Conservation (phyloP, 1,140 invertebrate species). For the Drosophila melanica region DNA sequence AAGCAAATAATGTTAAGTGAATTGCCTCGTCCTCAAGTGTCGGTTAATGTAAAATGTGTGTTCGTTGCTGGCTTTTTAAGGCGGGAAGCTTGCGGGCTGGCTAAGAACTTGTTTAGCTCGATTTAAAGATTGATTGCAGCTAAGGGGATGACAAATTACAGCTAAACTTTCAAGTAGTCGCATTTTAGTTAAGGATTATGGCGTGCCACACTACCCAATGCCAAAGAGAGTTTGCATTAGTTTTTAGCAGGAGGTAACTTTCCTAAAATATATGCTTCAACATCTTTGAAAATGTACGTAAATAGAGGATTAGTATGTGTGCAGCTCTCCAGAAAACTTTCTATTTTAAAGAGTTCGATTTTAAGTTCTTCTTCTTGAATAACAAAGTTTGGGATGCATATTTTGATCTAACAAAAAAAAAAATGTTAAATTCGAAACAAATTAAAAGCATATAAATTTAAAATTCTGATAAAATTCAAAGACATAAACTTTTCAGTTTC, state of each 20-base stretch:
- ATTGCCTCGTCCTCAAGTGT: slow-evolving; percentile 63
- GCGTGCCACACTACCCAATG: not conserved
- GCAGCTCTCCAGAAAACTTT: too few species aligned
- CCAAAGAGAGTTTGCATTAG: not conserved
- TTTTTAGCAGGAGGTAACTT: not conserved
- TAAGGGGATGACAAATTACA: slow-evolving; percentile 23
- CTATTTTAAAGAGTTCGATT: too few species aligned
- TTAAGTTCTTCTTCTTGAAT: too few species aligned
- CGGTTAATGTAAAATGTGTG: slow-evolving; percentile 65
- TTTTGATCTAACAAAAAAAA: too few species aligned
- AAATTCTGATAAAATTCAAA: too few species aligned
- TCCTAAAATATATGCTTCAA: not conserved
- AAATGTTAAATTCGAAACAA: too few species aligned
- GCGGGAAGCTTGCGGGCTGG: too few species aligned
- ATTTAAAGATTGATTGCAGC: slow-evolving; percentile 44
- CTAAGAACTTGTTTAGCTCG: slow-evolving; percentile 22
- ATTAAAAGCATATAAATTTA: too few species aligned
- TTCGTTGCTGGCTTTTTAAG: not conserved
- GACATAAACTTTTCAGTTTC: too few species aligned
- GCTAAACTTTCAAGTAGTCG: not conserved
- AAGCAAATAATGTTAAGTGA: slow-evolving; percentile 78
- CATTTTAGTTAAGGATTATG: not conserved
- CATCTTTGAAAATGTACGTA: too few species aligned
- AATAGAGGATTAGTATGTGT: too few species aligned
- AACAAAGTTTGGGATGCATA: too few species aligned